A percentile compares a stretch with the other conserved stretches of the same genome.
phyloP scores from a whole-genome alignment of 2,113 vertebrate species.

The Sphyrna mokarran region DNA sequence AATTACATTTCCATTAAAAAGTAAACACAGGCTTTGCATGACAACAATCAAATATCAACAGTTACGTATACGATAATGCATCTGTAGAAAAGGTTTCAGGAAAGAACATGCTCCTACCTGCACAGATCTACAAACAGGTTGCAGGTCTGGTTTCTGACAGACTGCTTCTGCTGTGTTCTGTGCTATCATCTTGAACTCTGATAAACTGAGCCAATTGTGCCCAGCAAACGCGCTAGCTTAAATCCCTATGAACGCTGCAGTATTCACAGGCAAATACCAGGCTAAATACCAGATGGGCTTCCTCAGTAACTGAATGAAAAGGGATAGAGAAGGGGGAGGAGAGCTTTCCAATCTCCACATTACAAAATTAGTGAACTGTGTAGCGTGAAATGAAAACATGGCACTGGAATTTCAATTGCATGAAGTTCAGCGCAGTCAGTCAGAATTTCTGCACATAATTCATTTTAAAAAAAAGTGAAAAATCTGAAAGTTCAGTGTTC shows the following conservation, averaged over 20 bases:
- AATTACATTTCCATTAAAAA: neutral
- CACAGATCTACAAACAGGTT: slow-evolving; percentile 39
- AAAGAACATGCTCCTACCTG: slow-evolving; percentile 45
- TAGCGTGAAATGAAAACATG: slow-evolving; percentile 40
- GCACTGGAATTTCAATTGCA: slow-evolving; percentile 39
- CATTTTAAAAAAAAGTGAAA: neutral
- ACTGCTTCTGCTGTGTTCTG: slow-evolving; percentile 16
- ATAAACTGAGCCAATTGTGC: slow-evolving; percentile 42
- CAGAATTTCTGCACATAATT: neutral
- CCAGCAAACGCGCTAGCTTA: slow-evolving; percentile 39
- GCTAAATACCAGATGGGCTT: slow-evolving; percentile 54
- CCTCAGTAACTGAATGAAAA: slow-evolving; percentile 50
- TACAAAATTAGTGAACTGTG: slow-evolving; percentile 45
- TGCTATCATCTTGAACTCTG: slow-evolving; percentile 42
- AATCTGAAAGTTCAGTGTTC: neutral
- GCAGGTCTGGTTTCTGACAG: slow-evolving; percentile 41
- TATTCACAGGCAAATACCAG: slow-evolving; percentile 57
- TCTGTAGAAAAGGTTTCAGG: neutral
- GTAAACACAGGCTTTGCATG: neutral
- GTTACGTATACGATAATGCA: neutral
- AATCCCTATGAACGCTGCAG: slow-evolving; percentile 43
- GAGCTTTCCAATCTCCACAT: slow-evolving; percentile 39
- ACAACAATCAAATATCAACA: neutral
- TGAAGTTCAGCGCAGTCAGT: neutral
- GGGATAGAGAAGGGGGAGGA: neutral